Evolutionary conservation across 2,797 vertebrate genomes (phyloP).

Genomic region (Alosa sapidissima): DNA sequence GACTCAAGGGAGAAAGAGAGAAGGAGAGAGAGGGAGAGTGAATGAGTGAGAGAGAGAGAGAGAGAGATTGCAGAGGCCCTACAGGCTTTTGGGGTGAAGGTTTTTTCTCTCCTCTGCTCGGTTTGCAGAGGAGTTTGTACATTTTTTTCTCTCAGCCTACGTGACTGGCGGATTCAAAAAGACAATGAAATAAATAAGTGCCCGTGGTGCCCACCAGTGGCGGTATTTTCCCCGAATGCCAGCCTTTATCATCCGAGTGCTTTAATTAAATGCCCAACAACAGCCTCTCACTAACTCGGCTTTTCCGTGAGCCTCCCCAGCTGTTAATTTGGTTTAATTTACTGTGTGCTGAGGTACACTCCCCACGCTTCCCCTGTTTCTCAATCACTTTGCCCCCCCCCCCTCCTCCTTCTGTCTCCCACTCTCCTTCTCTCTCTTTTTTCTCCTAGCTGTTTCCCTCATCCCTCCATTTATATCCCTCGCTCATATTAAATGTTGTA

Average conservation of each 20-base stretch:
- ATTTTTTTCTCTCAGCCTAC: not conserved
- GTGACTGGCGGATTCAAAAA: not conserved
- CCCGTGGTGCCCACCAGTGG: not conserved
- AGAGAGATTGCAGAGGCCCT: not conserved
- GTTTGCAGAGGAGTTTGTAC: not conserved
- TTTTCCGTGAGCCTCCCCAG: not conserved
- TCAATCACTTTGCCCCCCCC: not conserved
- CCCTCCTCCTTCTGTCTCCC: not conserved
- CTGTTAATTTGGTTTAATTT: constrained; percentile 9
- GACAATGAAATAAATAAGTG: not conserved
- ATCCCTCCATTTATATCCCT: not conserved
- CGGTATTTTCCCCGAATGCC: not conserved
- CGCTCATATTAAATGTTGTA: not conserved
- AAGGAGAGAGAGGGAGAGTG: not conserved
- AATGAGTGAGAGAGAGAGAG: not conserved
- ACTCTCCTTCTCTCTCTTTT: not conserved
- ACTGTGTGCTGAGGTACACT: not conserved
- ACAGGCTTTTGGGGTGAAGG: not conserved
- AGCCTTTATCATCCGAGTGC: not conserved
- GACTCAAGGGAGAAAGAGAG: not conserved
- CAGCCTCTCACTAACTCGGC: not conserved
- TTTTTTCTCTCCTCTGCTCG: not conserved
- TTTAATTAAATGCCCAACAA: constrained; percentile 9
- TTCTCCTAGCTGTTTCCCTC: not conserved
- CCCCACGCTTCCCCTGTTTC: not conserved